phyloP scores from a whole-genome alignment of 1,140 invertebrate species.

The Lasioglossum albipes region DNA sequence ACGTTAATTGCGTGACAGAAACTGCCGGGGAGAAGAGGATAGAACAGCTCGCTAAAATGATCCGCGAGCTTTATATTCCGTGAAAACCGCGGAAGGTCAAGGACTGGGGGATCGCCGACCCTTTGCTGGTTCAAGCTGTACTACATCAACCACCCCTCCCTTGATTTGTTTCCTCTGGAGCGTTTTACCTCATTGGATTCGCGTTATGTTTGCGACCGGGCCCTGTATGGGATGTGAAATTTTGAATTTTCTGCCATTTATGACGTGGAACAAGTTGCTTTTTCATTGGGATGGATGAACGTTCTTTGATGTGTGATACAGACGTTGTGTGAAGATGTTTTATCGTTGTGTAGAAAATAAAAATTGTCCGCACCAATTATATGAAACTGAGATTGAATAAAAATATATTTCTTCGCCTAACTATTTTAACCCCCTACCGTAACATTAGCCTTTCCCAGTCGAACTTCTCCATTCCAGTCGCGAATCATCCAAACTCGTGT shows the following conservation, averaged over 20 bases:
- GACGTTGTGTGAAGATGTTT: no score
- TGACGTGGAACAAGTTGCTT: no score
- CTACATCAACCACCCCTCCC: background rate
- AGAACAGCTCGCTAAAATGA: conserved; percentile 52
- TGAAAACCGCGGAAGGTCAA: conserved; percentile 60
- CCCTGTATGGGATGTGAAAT: no score
- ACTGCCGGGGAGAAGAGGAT: conserved; percentile 34
- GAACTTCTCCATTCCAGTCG: background rate
- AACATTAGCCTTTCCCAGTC: background rate
- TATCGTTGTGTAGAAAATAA: no score
- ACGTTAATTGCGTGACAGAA: conserved; percentile 65
- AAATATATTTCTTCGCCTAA: no score
- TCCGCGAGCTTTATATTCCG: conserved; percentile 41
- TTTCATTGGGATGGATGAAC: no score
- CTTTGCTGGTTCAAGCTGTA: background rate
- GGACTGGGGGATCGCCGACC: conserved; percentile 47
- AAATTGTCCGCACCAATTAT: no score
- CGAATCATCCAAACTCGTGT: background rate
- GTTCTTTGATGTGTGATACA: no score
- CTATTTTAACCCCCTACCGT: no score
- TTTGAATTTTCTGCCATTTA: no score
- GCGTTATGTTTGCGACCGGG: background rate
- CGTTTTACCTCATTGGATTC: background rate
- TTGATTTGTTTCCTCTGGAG: background rate
- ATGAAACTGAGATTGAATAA: no score